Evolutionary conservation across 2,797 vertebrate species (phyloP).

Genomic region (Tarsius wallacei): DNA sequence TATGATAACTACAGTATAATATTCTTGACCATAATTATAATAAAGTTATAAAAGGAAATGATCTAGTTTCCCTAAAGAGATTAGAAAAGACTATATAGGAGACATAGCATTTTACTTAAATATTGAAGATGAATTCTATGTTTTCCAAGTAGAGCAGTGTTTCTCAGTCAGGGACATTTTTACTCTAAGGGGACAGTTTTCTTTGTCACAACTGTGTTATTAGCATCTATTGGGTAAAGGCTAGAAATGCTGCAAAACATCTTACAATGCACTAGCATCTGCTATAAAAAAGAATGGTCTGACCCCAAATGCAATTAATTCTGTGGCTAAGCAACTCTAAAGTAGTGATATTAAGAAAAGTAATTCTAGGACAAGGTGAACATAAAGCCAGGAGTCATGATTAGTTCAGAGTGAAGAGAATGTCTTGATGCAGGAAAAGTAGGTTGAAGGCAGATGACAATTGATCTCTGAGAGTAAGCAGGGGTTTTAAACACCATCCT

Average conservation of each 20-base stretch:
- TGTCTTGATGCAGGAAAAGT: constrained; percentile 32
- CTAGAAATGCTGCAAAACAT: background rate
- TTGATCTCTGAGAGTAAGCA: background rate
- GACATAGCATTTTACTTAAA: background rate
- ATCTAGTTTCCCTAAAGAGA: background rate
- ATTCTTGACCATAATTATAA: background rate
- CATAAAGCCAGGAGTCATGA: constrained; percentile 50
- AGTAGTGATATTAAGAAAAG: constrained; percentile 34
- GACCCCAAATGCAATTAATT: background rate
- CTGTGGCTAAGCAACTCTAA: background rate
- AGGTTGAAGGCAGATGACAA: constrained; percentile 75
- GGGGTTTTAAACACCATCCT: constrained; percentile 46
- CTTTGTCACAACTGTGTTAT: background rate
- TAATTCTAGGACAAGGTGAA: constrained; percentile 50
- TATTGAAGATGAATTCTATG: background rate
- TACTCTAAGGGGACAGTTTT: background rate
- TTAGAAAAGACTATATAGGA: background rate
- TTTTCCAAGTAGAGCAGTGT: background rate
- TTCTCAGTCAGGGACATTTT: background rate
- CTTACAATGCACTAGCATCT: background rate
- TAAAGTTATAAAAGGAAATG: background rate
- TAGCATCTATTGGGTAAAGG: no score
- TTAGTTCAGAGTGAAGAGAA: constrained; percentile 67
- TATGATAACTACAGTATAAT: background rate
- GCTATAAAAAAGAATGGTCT: background rate